phyloP scores from a whole-genome alignment of 2,113 vertebrate species.

The Eulemur macaco region DNA sequence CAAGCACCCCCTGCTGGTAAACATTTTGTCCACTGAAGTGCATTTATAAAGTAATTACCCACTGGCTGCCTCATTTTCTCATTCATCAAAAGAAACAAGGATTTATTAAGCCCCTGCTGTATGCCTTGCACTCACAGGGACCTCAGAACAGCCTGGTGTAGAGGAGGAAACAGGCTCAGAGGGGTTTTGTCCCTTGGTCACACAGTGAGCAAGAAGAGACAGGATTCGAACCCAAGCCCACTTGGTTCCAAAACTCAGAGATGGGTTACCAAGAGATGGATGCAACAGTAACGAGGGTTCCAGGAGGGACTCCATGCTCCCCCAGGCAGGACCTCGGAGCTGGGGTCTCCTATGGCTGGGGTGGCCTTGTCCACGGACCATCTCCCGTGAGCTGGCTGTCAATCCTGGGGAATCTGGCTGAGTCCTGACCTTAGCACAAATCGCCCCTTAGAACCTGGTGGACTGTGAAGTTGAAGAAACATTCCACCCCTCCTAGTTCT shows the following conservation, averaged over 20 bases:
- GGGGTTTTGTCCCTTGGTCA: conserved; percentile 7
- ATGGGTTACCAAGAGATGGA: neutral
- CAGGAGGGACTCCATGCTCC: too few relatives aligned
- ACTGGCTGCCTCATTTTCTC: neutral
- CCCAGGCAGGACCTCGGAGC: neutral
- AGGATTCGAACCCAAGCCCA: neutral
- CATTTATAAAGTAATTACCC: neutral
- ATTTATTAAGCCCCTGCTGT: conserved; percentile 41
- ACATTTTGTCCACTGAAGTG: neutral
- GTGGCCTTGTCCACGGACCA: neutral
- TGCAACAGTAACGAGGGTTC: neutral
- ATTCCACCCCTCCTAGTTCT: neutral
- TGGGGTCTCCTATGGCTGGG: neutral
- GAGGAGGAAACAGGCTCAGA: neutral
- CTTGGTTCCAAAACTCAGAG: neutral
- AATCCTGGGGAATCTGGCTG: neutral
- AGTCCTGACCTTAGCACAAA: neutral
- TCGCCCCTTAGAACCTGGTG: neutral
- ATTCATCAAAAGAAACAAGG: conserved; percentile 1
- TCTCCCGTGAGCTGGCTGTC: neutral
- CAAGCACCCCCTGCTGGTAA: neutral
- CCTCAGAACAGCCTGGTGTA: neutral
- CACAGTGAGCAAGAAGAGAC: neutral
- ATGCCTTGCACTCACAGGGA: neutral
- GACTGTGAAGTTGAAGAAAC: neutral